Percentiles rank a stretch among this genome's conserved stretches.
Evolutionary conservation across 2,113 vertebrate genomes (phyloP).

Genomic region (Chloebia gouldiae): DNA sequence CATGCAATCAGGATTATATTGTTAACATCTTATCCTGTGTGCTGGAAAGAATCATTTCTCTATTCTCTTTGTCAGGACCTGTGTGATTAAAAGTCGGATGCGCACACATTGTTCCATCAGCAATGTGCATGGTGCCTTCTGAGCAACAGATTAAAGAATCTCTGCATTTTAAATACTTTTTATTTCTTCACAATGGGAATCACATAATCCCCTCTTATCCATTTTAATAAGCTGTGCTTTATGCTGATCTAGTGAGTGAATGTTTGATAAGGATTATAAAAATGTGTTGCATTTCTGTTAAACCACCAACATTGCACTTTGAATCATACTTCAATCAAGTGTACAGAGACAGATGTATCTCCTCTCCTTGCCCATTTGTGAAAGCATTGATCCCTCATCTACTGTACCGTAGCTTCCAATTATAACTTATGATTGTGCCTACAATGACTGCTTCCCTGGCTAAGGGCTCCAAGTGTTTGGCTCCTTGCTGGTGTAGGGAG

Average conservation of each 20-base stretch:
- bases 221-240: conserved; percentile 60
- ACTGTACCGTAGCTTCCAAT: not conserved
- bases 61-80: conserved; percentile 4
- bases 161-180: conserved; percentile 42
- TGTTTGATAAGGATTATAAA: conserved; percentile 67
- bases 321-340: conserved; percentile 20
- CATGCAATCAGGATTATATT: conserved; percentile 30
- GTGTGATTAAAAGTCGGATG: conserved; percentile 44
- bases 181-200: conserved; percentile 18
- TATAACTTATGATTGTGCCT: not conserved
- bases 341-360: not conserved
- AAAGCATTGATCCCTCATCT: not conserved
- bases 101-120: not conserved
- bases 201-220: conserved; percentile 53
- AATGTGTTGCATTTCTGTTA: conserved; percentile 48
- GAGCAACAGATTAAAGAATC: conserved; percentile 60
- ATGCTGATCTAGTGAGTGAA: conserved; percentile 52
- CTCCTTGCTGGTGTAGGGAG: not conserved
- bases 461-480: not conserved
- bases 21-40: not conserved
- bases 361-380: not conserved
- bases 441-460: not conserved
- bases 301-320: conserved; percentile 21
- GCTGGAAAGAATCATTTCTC: not conserved
- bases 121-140: not conserved